Percentiles rank a stretch among this genome's conserved stretches.
Evolutionary conservation across 2,113 vertebrate genomes (phyloP).

Genomic region (Collichthys lucidus): DNA sequence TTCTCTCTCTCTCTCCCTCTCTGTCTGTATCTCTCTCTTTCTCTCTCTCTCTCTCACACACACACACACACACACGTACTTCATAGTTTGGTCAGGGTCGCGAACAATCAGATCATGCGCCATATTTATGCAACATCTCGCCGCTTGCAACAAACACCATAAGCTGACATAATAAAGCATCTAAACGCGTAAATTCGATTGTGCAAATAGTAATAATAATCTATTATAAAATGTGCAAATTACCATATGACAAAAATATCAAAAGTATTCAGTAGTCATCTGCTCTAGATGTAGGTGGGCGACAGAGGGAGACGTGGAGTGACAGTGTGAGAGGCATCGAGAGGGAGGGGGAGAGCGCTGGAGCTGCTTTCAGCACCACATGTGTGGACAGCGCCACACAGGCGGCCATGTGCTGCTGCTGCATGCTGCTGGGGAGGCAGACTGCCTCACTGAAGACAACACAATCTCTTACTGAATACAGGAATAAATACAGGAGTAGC

Average conservation of each 20-base stretch:
- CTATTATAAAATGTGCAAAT: rapidly evolving
- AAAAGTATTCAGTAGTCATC: not conserved
- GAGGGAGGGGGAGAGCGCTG: constrained; percentile 2
- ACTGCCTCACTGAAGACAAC: not conserved
- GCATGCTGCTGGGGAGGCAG: constrained; percentile 48
- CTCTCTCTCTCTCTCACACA: not conserved
- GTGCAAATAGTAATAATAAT: not conserved
- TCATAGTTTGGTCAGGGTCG: not conserved
- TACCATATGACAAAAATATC: not conserved
- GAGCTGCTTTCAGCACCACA: constrained; percentile 82
- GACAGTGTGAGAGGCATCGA: not conserved
- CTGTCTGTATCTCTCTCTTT: not conserved
- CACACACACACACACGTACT: not conserved
- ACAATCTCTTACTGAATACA: not conserved
- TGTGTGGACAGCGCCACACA: constrained; percentile 84
- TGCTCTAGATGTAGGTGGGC: constrained; percentile 15
- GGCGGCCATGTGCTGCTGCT: constrained; percentile 73
- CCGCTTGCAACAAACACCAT: not conserved
- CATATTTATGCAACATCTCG: not conserved
- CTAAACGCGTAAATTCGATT: not conserved
- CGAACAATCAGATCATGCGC: not conserved
- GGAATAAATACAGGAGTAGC: not conserved
- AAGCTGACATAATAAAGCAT: not conserved
- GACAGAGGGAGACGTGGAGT: constrained; percentile 66
- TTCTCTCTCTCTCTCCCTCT: not conserved